Evolutionary conservation across 2,113 vertebrate genomes (phyloP).

Genomic region (Delphinus delphis): DNA sequence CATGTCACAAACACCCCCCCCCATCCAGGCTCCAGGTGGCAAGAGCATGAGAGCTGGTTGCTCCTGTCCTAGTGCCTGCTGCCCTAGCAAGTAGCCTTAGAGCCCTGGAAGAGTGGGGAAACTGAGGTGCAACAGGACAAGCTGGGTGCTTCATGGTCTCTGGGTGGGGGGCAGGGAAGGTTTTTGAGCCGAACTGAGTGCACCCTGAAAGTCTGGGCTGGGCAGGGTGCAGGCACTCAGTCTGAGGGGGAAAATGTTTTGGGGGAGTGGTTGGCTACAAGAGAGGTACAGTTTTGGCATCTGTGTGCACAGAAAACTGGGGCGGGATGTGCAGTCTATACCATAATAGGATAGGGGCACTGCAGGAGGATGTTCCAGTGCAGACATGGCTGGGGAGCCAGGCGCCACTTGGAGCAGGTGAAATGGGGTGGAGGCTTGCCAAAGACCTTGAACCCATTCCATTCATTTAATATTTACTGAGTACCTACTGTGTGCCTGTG

Average conservation of each 20-base stretch:
- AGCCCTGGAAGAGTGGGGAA: neutral
- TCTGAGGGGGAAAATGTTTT: neutral
- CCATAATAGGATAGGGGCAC: neutral
- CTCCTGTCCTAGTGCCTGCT: neutral
- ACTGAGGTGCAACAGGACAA: neutral
- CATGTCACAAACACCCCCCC: neutral
- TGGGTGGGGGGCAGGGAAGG: neutral
- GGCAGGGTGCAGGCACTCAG: neutral
- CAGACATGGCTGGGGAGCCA: neutral
- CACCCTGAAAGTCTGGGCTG: neutral
- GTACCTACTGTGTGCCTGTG: neutral
- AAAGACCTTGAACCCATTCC: neutral
- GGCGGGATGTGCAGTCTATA: neutral
- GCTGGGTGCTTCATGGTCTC: neutral
- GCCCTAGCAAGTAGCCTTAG: neutral
- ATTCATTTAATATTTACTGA: neutral
- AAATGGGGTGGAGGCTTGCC: neutral
- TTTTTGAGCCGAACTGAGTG: neutral
- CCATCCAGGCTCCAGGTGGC: neutral
- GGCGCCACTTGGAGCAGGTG: neutral
- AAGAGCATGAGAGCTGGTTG: neutral
- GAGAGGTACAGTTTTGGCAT: neutral
- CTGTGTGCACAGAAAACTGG: neutral
- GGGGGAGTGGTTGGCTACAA: too few relatives aligned
- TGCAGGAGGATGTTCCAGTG: neutral